These are phyloP conservation scores for Zophobas atratus DNA, from an alignment of 1,140 invertebrate genomes.

Conservation along the genomic window DNA sequence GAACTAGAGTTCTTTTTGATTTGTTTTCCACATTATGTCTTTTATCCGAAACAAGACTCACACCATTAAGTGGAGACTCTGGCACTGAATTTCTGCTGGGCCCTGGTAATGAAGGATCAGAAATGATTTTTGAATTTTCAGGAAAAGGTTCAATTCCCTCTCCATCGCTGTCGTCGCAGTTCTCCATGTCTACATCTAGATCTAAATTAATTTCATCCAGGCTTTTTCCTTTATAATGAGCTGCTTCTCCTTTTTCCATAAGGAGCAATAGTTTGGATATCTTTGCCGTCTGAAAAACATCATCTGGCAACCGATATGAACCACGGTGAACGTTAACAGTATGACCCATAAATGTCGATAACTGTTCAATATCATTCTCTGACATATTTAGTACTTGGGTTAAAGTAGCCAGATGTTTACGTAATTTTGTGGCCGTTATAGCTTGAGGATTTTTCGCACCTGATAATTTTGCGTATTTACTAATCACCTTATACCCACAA, in stretches of 20 bases:
- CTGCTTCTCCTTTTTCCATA: slow-evolving; percentile 61
- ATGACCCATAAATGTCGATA: slow-evolving; percentile 27
- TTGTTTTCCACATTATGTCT: too few species aligned
- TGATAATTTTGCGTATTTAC: slow-evolving; percentile 54
- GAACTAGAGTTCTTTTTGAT: too few species aligned
- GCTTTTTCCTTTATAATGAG: slow-evolving; percentile 60
- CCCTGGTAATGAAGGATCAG: too few species aligned
- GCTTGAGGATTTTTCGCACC: too few species aligned
- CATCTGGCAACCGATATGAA: slow-evolving; percentile 54
- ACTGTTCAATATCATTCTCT: slow-evolving; percentile 60
- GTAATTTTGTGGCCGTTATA: slow-evolving; percentile 54
- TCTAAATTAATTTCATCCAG: slow-evolving; percentile 52
- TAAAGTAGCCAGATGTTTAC: slow-evolving; percentile 65
- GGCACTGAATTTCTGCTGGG: too few species aligned
- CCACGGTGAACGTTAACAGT: too few species aligned
- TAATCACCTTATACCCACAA: slow-evolving; percentile 61
- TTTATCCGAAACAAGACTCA: too few species aligned
- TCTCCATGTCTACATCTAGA: too few species aligned
- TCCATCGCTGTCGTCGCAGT: neutral
- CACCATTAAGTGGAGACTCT: too few species aligned
- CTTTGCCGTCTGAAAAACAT: slow-evolving; percentile 58
- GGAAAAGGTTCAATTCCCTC: neutral
- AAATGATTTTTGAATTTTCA: neutral
- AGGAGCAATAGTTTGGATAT: slow-evolving; percentile 62
- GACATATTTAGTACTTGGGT: slow-evolving; percentile 62